phyloP scores from a whole-genome alignment of 2,797 vertebrate genomes.

The Takifugu ocellatus region DNA sequence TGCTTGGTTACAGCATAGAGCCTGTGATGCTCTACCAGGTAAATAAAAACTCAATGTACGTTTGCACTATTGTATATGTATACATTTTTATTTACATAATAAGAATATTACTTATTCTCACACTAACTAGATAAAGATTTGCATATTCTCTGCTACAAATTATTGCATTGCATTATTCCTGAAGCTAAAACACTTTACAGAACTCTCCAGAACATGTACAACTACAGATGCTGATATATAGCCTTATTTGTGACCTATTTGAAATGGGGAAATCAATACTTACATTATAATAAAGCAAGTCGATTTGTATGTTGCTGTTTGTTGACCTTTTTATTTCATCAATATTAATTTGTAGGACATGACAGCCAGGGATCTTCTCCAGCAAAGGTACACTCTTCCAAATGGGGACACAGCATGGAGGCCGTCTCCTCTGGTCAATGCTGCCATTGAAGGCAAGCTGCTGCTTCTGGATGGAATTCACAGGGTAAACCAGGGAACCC shows the following conservation, averaged over 20 bases:
- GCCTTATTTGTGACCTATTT: too few species aligned
- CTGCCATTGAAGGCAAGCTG: conserved; percentile 90
- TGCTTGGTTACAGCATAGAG: conserved; percentile 87
- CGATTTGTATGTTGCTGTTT: not conserved
- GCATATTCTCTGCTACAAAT: too few species aligned
- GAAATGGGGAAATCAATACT: too few species aligned
- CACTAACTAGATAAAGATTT: too few species aligned
- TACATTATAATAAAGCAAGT: not conserved
- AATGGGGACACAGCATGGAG: conserved; percentile 97
- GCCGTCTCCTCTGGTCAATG: conserved; percentile 85
- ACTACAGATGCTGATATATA: too few species aligned
- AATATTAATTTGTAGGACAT: conserved; percentile 80
- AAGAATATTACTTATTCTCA: too few species aligned
- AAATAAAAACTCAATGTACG: conserved; percentile 16
- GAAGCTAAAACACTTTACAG: too few species aligned
- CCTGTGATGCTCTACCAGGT: conserved; percentile 98
- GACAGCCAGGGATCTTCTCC: conserved; percentile 92
- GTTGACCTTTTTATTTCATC: not conserved
- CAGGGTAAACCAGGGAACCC: conserved; percentile 88
- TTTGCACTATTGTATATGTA: too few species aligned
- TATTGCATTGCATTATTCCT: too few species aligned
- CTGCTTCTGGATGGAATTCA: conserved; percentile 92
- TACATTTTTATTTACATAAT: too few species aligned
- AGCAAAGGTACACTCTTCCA: conserved; percentile 92
- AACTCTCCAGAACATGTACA: too few species aligned